Evolutionary conservation across 2,113 vertebrate species (phyloP).

Genomic region (Platysternon megacephalum): DNA sequence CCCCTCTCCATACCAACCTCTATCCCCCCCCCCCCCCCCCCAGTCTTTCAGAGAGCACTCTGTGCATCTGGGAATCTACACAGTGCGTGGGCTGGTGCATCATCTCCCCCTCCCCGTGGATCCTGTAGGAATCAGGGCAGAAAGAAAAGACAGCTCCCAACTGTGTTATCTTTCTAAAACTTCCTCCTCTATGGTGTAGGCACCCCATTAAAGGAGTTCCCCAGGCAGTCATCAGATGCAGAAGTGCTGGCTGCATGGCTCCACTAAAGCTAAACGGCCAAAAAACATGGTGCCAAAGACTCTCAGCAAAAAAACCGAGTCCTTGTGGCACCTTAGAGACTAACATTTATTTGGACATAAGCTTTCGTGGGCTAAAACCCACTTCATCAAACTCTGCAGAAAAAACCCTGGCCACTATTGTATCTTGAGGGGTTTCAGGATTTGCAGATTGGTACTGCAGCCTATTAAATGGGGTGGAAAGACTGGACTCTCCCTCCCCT

Average conservation of each 20-base stretch:
- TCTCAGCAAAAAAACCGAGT: not conserved
- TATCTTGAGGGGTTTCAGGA: rapidly evolving
- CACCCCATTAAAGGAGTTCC: not conserved
- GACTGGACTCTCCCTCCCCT: not conserved
- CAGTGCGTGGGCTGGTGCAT: not conserved
- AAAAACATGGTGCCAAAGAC: not conserved
- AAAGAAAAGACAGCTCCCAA: not conserved
- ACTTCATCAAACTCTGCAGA: not conserved
- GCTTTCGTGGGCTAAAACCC: no score
- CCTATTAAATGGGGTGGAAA: not conserved
- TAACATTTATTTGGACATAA: no score
- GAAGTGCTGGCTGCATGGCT: not conserved
- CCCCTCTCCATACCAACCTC: not conserved
- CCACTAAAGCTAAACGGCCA: not conserved
- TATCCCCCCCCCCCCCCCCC: not conserved
- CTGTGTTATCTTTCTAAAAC: not conserved
- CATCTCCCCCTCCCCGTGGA: not conserved
- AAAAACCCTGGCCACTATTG: rapidly evolving
- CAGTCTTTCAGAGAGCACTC: not conserved
- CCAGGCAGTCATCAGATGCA: not conserved
- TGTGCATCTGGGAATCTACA: not conserved
- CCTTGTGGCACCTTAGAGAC: no score
- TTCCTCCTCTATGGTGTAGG: not conserved
- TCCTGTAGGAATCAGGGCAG: not conserved
- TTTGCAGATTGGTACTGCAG: not conserved